A percentile compares a stretch with the other conserved stretches of the same genome.
Conservation (phyloP, 1,140 invertebrate species). For the Sweltsa coloradensis region DNA sequence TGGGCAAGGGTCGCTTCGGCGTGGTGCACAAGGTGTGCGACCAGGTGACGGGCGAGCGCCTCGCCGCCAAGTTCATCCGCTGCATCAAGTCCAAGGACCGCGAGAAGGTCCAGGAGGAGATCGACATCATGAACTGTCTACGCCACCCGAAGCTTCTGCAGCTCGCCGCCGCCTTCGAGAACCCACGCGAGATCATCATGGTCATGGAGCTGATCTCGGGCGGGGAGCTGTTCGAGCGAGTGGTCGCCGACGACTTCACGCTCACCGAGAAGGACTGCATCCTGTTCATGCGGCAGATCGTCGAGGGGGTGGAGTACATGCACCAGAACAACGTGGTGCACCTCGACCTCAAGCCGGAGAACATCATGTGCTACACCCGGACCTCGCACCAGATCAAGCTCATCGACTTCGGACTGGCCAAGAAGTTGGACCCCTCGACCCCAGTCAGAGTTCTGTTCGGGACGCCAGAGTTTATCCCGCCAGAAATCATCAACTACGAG, state of each 20-base stretch:
- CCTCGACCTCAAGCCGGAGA: slow-evolving; percentile 87
- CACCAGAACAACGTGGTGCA: slow-evolving; percentile 76
- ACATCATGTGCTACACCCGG: slow-evolving; percentile 77
- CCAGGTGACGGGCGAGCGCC: slow-evolving; percentile 48
- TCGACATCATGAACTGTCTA: slow-evolving; percentile 82
- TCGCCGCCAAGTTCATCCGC: slow-evolving; percentile 86
- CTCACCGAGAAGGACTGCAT: slow-evolving; percentile 83
- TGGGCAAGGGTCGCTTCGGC: slow-evolving; percentile 74
- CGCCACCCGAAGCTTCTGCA: slow-evolving; percentile 83
- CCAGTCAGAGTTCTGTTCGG: slow-evolving; percentile 74
- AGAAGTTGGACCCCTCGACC: slow-evolving; percentile 53
- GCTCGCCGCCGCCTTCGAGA: slow-evolving; percentile 77
- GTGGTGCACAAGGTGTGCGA: slow-evolving; percentile 64
- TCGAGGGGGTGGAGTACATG: slow-evolving; percentile 81
- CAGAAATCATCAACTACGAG: slow-evolving; percentile 88
- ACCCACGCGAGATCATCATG: slow-evolving; percentile 74
- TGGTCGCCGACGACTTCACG: slow-evolving; percentile 84
- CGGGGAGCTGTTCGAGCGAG: slow-evolving; percentile 83
- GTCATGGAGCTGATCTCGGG: slow-evolving; percentile 92
- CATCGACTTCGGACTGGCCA: slow-evolving; percentile 84
- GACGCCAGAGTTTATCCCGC: slow-evolving; percentile 88
- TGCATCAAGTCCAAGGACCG: slow-evolving; percentile 70
- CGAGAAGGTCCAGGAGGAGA: slow-evolving; percentile 77
- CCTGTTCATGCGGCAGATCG: slow-evolving; percentile 84
- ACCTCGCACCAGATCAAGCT: slow-evolving; percentile 77